These are phyloP conservation scores for Bergia sp. DNA, from an alignment of 92 coral and sea anemone genomes.

Conservation along the genomic window DNA sequence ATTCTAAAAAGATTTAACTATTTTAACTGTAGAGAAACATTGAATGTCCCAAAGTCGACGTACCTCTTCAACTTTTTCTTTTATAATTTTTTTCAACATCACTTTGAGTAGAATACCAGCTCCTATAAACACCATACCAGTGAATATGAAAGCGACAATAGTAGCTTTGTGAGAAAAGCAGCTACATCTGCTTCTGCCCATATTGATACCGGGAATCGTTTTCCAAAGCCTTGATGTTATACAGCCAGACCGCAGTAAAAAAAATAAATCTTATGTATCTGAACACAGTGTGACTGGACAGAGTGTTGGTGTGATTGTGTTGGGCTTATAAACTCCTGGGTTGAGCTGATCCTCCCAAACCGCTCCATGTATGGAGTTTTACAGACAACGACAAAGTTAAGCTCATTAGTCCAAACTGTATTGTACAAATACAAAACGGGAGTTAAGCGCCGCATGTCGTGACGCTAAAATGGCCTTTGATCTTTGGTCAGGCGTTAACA, in stretches of 20 bases:
- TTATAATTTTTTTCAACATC: slow-evolving; percentile 19
- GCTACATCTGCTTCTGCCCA: background rate
- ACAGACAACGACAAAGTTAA: background rate
- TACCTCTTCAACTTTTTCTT: slow-evolving; percentile 23
- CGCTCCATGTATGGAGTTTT: slow-evolving; percentile 23
- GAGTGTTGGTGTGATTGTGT: background rate
- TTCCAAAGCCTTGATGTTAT: background rate
- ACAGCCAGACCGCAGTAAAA: background rate
- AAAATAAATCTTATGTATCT: background rate
- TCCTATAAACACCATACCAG: slow-evolving; percentile 12
- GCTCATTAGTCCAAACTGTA: background rate
- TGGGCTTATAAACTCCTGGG: background rate
- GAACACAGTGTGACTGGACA: background rate
- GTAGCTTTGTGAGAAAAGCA: slow-evolving; percentile 16
- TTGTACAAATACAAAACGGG: background rate
- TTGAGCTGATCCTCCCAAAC: background rate
- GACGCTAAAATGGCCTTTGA: slow-evolving; percentile 8
- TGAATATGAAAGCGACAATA: slow-evolving; percentile 1
- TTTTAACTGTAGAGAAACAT: background rate
- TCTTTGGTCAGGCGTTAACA: slow-evolving; percentile 23
- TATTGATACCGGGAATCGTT: background rate
- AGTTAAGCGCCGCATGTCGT: background rate
- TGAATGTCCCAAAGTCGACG: background rate
- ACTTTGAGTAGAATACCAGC: slow-evolving; percentile 15
- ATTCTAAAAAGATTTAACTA: too few relatives aligned